Percentiles rank a stretch among this genome's conserved stretches.
phyloP scores from a whole-genome alignment of 2,888 invertebrate genomes.

The Alentia gelatinosa region DNA sequence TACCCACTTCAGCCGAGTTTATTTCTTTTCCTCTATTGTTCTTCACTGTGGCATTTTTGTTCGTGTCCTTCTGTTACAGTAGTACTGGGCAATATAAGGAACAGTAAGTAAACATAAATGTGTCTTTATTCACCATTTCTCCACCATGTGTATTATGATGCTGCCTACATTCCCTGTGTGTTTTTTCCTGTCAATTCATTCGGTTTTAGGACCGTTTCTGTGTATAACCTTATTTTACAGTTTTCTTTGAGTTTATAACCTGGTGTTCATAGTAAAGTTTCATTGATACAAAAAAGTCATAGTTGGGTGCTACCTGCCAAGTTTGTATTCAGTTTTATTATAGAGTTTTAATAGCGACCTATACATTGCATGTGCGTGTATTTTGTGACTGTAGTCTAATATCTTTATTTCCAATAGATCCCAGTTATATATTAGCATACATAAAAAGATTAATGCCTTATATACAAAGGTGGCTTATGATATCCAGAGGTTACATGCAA shows the following conservation, averaged over 20 bases:
- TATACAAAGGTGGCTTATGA: too few species aligned
- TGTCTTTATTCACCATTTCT: neutral
- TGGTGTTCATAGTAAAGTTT: neutral
- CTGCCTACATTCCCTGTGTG: neutral
- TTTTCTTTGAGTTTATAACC: neutral
- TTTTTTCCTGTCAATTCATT: neutral
- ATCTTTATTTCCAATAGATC: too few species aligned
- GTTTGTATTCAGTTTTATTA: neutral
- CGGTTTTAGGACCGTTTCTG: neutral
- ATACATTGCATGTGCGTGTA: neutral
- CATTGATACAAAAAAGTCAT: neutral
- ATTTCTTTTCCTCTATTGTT: neutral
- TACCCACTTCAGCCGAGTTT: neutral
- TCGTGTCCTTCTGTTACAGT: conserved; percentile 38
- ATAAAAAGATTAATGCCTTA: too few species aligned
- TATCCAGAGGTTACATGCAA: too few species aligned
- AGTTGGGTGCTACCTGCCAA: neutral
- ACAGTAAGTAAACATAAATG: neutral
- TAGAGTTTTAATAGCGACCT: neutral
- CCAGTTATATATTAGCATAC: too few species aligned
- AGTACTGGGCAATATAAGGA: neutral
- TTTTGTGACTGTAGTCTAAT: neutral
- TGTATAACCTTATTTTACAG: neutral
- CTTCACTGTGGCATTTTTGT: conserved; percentile 26
- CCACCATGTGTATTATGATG: neutral